These are phyloP conservation scores for Neopelma chrysocephalum DNA, from an alignment of 2,797 vertebrate genomes.

Conservation along the genomic window DNA sequence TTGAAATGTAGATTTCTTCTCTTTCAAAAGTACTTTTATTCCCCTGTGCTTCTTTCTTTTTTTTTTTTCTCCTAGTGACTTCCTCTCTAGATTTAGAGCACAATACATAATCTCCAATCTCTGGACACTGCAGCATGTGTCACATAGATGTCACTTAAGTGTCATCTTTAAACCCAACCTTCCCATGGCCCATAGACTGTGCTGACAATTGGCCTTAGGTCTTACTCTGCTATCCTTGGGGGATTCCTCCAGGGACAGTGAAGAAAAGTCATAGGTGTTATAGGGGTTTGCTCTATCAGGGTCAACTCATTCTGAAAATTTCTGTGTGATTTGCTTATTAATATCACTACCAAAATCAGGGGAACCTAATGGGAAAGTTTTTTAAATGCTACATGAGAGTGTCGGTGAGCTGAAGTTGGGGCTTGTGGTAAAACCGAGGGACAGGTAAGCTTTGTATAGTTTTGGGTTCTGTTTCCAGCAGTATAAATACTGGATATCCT, in stretches of 20 bases:
- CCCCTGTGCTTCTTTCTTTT: background rate
- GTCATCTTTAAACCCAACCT: constrained; percentile 8
- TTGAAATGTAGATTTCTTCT: constrained; percentile 70
- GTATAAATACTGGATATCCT: background rate
- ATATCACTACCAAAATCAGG: background rate
- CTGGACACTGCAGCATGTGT: constrained; percentile 34
- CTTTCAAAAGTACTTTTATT: constrained; percentile 72
- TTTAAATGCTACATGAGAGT: background rate
- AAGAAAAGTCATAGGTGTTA: background rate
- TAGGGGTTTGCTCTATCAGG: background rate
- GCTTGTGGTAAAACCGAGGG: background rate
- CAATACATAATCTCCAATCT: constrained; percentile 12
- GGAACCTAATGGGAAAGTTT: background rate
- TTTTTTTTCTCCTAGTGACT: constrained; percentile 7
- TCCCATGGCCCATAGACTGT: background rate
- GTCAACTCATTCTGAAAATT: background rate
- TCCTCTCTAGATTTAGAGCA: constrained; percentile 16
- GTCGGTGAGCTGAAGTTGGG: background rate
- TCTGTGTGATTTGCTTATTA: background rate
- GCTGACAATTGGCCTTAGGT: background rate
- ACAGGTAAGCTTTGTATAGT: background rate
- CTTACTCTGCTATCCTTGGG: background rate
- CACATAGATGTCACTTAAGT: constrained; percentile 10
- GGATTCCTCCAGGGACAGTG: background rate
- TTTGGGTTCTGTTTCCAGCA: background rate